These are phyloP conservation scores for Aix galericulata DNA, from an alignment of 2,113 vertebrate genomes.

Conservation along the genomic window DNA sequence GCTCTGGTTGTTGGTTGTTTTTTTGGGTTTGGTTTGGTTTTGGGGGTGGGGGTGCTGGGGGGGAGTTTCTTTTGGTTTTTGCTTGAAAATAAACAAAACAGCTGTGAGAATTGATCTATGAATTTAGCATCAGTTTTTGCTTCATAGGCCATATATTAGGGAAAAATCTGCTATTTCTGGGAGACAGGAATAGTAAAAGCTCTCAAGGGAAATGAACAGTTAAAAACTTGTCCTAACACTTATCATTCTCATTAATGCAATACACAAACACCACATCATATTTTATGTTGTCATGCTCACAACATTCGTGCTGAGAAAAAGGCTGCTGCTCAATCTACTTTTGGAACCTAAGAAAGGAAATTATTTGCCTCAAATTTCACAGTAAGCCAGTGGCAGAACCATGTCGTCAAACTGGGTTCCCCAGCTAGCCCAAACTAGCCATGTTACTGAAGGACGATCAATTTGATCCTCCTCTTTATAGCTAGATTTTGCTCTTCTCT, in stretches of 20 bases:
- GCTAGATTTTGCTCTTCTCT: background rate
- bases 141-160: background rate
- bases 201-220: background rate
- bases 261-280: background rate
- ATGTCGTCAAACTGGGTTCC: background rate
- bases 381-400: background rate
- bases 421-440: background rate
- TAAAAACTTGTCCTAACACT: background rate
- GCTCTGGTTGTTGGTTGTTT: background rate
- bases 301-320: background rate
- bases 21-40: background rate
- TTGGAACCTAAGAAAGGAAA: background rate
- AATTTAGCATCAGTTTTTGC: background rate
- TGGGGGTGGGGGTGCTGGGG: too few species aligned
- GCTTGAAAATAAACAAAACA: background rate
- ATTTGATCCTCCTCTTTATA: background rate
- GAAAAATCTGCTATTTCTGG: background rate
- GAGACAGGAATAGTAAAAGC: background rate
- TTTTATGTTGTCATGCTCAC: background rate
- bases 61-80: background rate
- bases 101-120: background rate
- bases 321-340: background rate
- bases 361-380: background rate
- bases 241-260: background rate
- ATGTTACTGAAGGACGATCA: background rate